A percentile compares a stretch with the other conserved stretches of the same genome.
Conservation (phyloP, 2,888 invertebrate genomes). For the Bibio marci region DNA sequence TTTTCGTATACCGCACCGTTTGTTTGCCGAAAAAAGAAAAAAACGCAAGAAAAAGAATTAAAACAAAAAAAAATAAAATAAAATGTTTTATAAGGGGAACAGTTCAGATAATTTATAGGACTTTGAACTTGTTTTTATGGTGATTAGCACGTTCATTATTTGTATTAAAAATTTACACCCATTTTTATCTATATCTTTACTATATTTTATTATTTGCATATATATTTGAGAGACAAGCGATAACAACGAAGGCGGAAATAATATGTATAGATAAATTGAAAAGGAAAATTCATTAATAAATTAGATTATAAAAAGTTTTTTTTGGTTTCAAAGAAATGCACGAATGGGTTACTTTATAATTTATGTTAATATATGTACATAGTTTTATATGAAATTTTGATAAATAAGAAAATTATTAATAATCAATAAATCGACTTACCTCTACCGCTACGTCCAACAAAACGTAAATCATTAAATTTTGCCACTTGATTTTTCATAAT, state of each 20-base stretch:
- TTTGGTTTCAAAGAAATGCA: too few relatives aligned
- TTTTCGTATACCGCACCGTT: neutral
- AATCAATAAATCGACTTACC: too few relatives aligned
- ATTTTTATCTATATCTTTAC: neutral
- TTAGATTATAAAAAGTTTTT: neutral
- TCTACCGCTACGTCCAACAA: constrained; percentile 91
- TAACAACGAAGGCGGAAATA: too few relatives aligned
- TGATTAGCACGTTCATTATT: constrained; percentile 5
- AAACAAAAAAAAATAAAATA: neutral
- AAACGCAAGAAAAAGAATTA: neutral
- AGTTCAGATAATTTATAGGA: constrained; percentile 3
- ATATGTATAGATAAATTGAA: too few relatives aligned
- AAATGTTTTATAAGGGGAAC: neutral
- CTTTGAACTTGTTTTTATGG: constrained; percentile 5
- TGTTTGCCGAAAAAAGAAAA: neutral
- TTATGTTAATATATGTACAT: too few relatives aligned
- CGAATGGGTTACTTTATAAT: too few relatives aligned
- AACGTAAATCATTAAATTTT: constrained; percentile 92
- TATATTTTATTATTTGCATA: too few relatives aligned
- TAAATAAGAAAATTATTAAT: too few relatives aligned
- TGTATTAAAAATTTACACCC: constrained; percentile 1
- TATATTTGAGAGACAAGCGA: too few relatives aligned
- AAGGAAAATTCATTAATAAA: too few relatives aligned
- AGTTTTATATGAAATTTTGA: too few relatives aligned
- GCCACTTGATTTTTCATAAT: constrained; percentile 96